Percentiles rank a stretch among this genome's conserved stretches.
Evolutionary conservation across 2,888 invertebrate species (phyloP).

Genomic region (Heteromurus nitidus): DNA sequence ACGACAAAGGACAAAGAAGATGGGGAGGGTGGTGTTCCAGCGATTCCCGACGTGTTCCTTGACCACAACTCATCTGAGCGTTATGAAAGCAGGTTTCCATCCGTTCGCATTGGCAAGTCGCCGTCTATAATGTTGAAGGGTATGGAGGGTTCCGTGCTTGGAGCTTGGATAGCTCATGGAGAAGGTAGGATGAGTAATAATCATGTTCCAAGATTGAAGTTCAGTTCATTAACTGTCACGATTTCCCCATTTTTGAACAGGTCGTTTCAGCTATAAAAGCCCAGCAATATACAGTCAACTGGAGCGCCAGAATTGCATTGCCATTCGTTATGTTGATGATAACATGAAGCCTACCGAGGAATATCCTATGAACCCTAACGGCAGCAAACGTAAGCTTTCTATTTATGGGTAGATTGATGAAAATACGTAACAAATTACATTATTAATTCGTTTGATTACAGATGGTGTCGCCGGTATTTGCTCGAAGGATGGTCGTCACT

Average conservation of each 20-base stretch:
- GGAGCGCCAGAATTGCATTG: conserved; percentile 80
- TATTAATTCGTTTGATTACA: conserved; percentile 73
- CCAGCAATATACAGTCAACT: conserved; percentile 75
- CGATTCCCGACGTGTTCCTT: conserved; percentile 81
- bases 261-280: conserved; percentile 77
- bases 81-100: conserved; percentile 88
- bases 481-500: conserved; percentile 92
- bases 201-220: background rate
- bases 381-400: conserved; percentile 81
- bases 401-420: background rate
- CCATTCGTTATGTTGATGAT: conserved; percentile 91
- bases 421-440: background rate
- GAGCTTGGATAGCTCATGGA: conserved; percentile 97
- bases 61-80: conserved; percentile 92
- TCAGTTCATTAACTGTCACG: background rate
- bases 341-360: conserved; percentile 83
- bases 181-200: conserved; percentile 81
- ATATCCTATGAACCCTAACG: conserved; percentile 97
- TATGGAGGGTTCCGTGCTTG: conserved; percentile 93
- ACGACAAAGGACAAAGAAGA: conserved; percentile 45
- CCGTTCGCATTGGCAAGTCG: conserved; percentile 84
- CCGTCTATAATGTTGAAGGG: conserved; percentile 89
- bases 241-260: conserved; percentile 72
- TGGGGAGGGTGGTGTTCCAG: conserved; percentile 74
- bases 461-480: conserved; percentile 92